Evolutionary conservation across 2,888 invertebrate species (phyloP), one percentile per base, ranked within the genome.

Genomic region (Spodoptera picta): DNA sequence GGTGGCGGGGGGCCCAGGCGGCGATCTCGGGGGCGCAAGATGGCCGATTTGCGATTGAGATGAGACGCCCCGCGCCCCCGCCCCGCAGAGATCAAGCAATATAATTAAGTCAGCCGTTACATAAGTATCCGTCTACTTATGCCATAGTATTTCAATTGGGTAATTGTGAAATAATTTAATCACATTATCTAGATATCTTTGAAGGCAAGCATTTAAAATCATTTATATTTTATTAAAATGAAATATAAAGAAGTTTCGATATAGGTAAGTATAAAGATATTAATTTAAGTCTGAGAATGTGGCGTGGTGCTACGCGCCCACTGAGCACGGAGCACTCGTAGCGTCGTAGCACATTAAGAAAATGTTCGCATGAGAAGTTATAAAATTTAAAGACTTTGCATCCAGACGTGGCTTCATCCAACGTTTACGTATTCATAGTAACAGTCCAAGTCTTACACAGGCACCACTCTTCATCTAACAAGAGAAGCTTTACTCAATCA

Each of bases 31-130:
- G 91, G 91, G 90, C 87, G 85, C 94, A 95, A 95, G 94, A 95
- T 95, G 95, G 95, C 94, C 93, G 95, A 94, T 93, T 92, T 92
- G 93, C 93, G 95, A 94, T 95, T 92, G 95, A 94, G 94, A 95
- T 94, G 94, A 95, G 94, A 89, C 92, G 83, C 80, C 91, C 90
- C 88, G 84, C 86, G 70, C 85, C 80, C 58, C 83, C 80, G 83
- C 79, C 87, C 89, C 87, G 85, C 84, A 73, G 83, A 93, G 93
- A 94, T 94, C 93, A 93, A 91, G 90, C 86, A 90, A 92, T 91
- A 93, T 93, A 94, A 94, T 94, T 93, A 93, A 92, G 90, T 93
- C 87, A 82, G 76, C 81, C 81, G 84, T 86, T 88, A 87, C 82
- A 81, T 85, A 87, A 83, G 86, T 81, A 85, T 75, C 79, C 77